phyloP scores from a whole-genome alignment of 2,113 vertebrate species.

The Eurystomus gularis region DNA sequence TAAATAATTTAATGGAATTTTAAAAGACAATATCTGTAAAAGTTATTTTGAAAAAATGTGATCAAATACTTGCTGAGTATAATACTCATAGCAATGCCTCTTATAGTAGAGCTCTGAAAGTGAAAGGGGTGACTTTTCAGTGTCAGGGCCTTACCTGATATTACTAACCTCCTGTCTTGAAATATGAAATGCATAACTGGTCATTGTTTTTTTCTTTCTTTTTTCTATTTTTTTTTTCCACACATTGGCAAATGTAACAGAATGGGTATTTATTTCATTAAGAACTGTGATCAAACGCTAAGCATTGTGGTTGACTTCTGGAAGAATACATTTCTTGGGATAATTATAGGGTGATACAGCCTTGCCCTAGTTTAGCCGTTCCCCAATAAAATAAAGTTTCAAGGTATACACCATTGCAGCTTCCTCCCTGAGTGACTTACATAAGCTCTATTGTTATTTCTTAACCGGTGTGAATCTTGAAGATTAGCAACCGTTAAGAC shows the following conservation, averaged over 20 bases:
- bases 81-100: not conserved
- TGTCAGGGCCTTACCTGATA: not conserved
- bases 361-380: not conserved
- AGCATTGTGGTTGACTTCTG: not conserved
- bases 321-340: not conserved
- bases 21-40: not conserved
- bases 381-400: not conserved
- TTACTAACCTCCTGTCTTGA: not conserved
- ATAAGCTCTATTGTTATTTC: not conserved
- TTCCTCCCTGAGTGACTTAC: not conserved
- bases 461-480: not conserved
- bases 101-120: not conserved
- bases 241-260: not conserved
- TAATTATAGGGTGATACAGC: not conserved
- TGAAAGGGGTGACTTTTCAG: not conserved
- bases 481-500: not conserved
- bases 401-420: not conserved
- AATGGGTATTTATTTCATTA: not conserved
- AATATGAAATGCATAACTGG: not conserved
- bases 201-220: not conserved
- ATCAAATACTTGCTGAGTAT: not conserved
- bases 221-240: too few relatives aligned
- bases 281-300: fast-evolving
- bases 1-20: not conserved
- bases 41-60: not conserved